Evolutionary conservation across 2,797 vertebrate genomes (phyloP).

Genomic region (Lepus townsendii): DNA sequence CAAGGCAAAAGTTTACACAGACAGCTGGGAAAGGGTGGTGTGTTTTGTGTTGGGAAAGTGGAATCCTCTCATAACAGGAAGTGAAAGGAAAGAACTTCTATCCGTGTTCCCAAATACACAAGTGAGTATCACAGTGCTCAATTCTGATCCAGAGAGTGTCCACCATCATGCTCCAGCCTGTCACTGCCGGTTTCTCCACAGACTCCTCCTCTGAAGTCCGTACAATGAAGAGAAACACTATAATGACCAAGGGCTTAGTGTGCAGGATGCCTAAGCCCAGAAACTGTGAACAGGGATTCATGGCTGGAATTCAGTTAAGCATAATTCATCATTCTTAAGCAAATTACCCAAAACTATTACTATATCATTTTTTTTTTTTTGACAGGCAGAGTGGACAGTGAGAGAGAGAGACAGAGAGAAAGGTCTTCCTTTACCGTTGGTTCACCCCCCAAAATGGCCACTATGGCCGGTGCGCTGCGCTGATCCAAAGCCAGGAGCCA

Average conservation of each 20-base stretch:
- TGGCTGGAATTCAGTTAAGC: not conserved
- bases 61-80: not conserved
- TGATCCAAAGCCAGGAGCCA: too few relatives aligned
- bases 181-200: not conserved
- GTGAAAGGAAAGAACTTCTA: not conserved
- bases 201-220: too few relatives aligned
- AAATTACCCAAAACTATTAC: not conserved
- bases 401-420: too few relatives aligned
- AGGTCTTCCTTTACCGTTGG: too few relatives aligned
- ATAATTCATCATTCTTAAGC: not conserved
- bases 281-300: not conserved
- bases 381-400: too few relatives aligned
- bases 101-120: not conserved
- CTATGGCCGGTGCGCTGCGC: too few relatives aligned
- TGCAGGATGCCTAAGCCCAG: not conserved
- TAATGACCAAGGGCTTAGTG: not conserved
- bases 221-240: not conserved
- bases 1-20: not conserved
- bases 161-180: accelerated
- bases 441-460: too few relatives aligned
- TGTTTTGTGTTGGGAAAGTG: not conserved
- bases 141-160: not conserved
- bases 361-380: not conserved
- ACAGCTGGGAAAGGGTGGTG: not conserved
- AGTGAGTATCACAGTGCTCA: not conserved